Percentiles rank a stretch among this genome's conserved stretches.
These are phyloP conservation scores for Drosophila infuscata DNA, from an alignment of 2,888 invertebrate species.

Conservation along the genomic window DNA sequence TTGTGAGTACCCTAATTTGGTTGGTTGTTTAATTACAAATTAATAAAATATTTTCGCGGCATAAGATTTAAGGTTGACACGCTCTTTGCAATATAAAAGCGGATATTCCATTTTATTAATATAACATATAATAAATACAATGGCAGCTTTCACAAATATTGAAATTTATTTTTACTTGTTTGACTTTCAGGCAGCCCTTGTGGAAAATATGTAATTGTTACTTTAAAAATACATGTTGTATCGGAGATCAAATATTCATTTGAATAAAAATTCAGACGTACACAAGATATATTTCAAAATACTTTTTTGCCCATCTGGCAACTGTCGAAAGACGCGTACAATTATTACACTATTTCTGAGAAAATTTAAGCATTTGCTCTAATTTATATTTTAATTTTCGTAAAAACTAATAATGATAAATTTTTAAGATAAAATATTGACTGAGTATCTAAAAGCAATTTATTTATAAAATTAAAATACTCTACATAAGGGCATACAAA, in stretches of 20 bases:
- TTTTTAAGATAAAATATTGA: background rate
- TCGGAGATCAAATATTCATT: background rate
- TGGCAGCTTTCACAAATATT: too few relatives aligned
- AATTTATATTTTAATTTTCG: background rate
- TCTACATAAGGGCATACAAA: background rate
- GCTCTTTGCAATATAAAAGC: background rate
- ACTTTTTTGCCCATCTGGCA: background rate
- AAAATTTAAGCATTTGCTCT: background rate
- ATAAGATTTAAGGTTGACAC: background rate
- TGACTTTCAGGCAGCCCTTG: too few relatives aligned
- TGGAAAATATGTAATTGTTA: rapidly evolving
- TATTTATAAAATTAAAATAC: background rate
- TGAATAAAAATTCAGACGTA: background rate
- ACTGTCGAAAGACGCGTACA: background rate
- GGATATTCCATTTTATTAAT: too few relatives aligned
- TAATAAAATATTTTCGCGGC: too few relatives aligned
- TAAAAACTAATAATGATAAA: background rate
- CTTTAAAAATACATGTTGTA: too few relatives aligned
- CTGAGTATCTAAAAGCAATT: background rate
- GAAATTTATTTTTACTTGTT: too few relatives aligned
- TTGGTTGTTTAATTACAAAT: too few relatives aligned
- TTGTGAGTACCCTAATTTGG: too few relatives aligned
- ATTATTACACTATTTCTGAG: background rate
- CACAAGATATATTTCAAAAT: background rate
- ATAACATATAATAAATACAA: too few relatives aligned